phyloP scores from a whole-genome alignment of 2,888 invertebrate species.

The Apamea anceps region DNA sequence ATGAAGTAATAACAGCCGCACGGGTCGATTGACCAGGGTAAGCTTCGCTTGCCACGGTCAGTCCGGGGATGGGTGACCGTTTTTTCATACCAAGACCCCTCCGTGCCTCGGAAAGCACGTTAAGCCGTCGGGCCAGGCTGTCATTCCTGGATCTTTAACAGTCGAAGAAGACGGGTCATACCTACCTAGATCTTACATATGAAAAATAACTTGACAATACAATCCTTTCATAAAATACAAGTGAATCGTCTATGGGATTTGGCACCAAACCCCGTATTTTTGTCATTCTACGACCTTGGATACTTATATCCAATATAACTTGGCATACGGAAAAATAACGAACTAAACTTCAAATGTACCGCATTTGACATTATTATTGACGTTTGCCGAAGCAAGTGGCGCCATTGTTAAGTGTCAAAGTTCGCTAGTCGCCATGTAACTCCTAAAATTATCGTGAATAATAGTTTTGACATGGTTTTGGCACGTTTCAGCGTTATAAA shows the following conservation, averaged over 20 bases:
- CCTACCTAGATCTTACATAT: background rate
- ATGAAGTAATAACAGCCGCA: too few species aligned
- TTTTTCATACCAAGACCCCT: too few species aligned
- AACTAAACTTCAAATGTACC: background rate
- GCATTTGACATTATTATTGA: background rate
- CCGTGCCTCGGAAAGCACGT: too few species aligned
- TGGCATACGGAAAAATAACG: slow-evolving; percentile 1
- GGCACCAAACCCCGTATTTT: slow-evolving; percentile 55
- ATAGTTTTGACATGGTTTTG: slow-evolving; percentile 53
- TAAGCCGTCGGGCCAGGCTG: too few species aligned
- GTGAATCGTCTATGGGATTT: slow-evolving; percentile 44
- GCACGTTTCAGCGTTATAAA: slow-evolving; percentile 63
- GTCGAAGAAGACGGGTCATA: background rate
- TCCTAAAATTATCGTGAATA: slow-evolving; percentile 46
- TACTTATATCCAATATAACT: slow-evolving; percentile 1
- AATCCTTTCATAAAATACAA: slow-evolving; percentile 27
- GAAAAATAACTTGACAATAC: slow-evolving; percentile 37
- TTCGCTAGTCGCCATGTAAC: slow-evolving; percentile 18
- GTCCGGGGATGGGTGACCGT: too few species aligned
- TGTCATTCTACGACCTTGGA: slow-evolving; percentile 61
- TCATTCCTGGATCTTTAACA: too few species aligned
- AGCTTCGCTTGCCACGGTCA: too few species aligned
- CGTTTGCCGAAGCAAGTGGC: slow-evolving; percentile 2
- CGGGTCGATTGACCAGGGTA: too few species aligned
- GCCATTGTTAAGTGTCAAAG: background rate